phyloP scores from a whole-genome alignment of 2,797 vertebrate genomes.

The Scomberomorus guttatus region DNA sequence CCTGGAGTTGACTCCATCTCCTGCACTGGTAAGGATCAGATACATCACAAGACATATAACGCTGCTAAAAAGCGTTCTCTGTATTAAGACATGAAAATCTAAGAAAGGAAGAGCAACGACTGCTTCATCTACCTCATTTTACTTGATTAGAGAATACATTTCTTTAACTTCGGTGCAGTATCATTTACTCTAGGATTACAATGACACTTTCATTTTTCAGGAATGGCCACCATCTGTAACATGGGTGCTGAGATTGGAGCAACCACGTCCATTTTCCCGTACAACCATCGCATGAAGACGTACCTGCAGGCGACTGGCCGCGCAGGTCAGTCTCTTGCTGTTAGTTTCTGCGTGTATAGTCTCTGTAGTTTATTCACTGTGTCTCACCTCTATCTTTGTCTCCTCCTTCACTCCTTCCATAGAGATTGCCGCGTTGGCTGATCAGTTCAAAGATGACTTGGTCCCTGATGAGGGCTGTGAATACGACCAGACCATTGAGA shows the following conservation, averaged over 20 bases:
- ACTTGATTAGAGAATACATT: background rate
- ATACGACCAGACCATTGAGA: constrained; percentile 94
- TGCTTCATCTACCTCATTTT: background rate
- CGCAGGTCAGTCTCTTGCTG: constrained; percentile 81
- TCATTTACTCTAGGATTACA: background rate
- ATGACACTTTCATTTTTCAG: constrained; percentile 69
- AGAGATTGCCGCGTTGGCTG: constrained; percentile 89
- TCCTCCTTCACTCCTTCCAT: background rate
- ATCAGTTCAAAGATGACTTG: constrained; percentile 90
- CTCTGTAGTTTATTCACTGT: background rate
- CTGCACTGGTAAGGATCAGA: constrained; percentile 85
- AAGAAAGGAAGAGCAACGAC: background rate
- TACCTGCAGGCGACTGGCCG: constrained; percentile 94
- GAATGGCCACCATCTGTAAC: constrained; percentile 99
- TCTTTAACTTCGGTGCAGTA: background rate
- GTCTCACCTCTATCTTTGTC: background rate
- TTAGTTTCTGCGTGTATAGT: background rate
- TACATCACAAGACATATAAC: background rate
- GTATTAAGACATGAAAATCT: background rate
- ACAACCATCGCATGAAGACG: constrained; percentile 93
- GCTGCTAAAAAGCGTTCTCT: rapidly evolving
- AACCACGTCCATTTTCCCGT: constrained; percentile 95
- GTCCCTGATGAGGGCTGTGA: constrained; percentile 93
- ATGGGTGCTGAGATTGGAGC: constrained; percentile 98
- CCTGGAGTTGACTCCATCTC: constrained; percentile 94